Evolutionary conservation across 1,140 invertebrate species (phyloP).

Genomic region (Mycetomoellerius zeteki): DNA sequence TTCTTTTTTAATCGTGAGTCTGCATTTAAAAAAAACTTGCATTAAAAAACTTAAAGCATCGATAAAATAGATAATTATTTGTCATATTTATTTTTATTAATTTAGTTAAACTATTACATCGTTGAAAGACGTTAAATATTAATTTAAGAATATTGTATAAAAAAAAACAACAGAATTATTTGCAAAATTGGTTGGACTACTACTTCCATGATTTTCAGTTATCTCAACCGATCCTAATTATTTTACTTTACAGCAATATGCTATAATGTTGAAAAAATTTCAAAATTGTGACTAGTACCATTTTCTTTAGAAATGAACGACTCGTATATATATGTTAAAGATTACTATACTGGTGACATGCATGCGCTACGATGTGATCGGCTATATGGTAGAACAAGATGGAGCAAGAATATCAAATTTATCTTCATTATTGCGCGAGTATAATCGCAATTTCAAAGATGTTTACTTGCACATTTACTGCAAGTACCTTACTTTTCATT

Average conservation of each 20-base stretch:
- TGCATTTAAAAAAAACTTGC: neutral
- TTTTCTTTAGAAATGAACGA: constrained; percentile 49
- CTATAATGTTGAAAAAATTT: neutral
- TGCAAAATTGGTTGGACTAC: neutral
- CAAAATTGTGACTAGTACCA: constrained; percentile 24
- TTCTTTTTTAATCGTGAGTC: neutral
- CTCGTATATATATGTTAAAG: constrained; percentile 23
- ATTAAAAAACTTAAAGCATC: neutral
- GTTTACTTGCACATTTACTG: constrained; percentile 32
- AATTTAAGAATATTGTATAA: neutral
- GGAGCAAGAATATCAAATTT: constrained; percentile 75
- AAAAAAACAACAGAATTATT: neutral
- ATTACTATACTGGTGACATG: constrained; percentile 68
- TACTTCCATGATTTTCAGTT: neutral
- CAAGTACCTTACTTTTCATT: constrained; percentile 5
- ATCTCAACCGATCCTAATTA: neutral
- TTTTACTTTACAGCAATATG: neutral
- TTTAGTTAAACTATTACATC: neutral
- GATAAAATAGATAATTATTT: neutral
- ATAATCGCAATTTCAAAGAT: constrained; percentile 11
- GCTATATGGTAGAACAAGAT: constrained; percentile 64
- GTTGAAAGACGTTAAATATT: neutral
- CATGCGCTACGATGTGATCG: constrained; percentile 58
- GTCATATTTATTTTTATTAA: neutral
- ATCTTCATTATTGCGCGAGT: constrained; percentile 27